Evolutionary conservation across 2,888 invertebrate genomes (phyloP).

Genomic region (Nematopogon swammerdamellus): DNA sequence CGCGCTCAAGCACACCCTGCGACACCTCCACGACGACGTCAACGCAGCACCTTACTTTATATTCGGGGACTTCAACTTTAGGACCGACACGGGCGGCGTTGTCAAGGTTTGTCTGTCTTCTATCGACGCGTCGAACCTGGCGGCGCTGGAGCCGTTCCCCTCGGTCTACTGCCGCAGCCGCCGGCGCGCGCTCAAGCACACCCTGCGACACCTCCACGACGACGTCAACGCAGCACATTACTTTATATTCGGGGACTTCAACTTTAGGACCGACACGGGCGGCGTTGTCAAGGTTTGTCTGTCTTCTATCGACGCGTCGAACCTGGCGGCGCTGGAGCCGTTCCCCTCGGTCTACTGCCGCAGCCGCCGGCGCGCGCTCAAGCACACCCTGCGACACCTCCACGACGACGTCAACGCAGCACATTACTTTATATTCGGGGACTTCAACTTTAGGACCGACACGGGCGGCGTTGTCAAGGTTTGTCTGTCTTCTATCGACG

Average conservation of each 20-base stretch:
- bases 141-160: slow-evolving; percentile 88
- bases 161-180: slow-evolving; percentile 83
- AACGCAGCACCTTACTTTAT: slow-evolving; percentile 82
- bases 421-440: slow-evolving; percentile 90
- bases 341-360: slow-evolving; percentile 84
- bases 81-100: slow-evolving; percentile 87
- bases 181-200: slow-evolving; percentile 72
- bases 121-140: slow-evolving; percentile 96
- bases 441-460: slow-evolving; percentile 97
- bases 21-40: slow-evolving; percentile 51
- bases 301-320: slow-evolving; percentile 87
- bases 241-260: slow-evolving; percentile 94
- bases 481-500: slow-evolving; percentile 62
- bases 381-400: slow-evolving; percentile 71
- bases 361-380: slow-evolving; percentile 83
- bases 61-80: slow-evolving; percentile 99
- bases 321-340: slow-evolving; percentile 87
- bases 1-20: slow-evolving; percentile 73
- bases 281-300: neutral
- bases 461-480: slow-evolving; percentile 44
- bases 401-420: slow-evolving; percentile 58
- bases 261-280: slow-evolving; percentile 90
- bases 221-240: slow-evolving; percentile 68
- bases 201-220: slow-evolving; percentile 63
- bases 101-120: slow-evolving; percentile 73